Evolutionary conservation across 2,888 invertebrate species (phyloP), one percentile per base, ranked within the genome.

Genomic region (Scaptodrosophila latifasciaeformis): DNA sequence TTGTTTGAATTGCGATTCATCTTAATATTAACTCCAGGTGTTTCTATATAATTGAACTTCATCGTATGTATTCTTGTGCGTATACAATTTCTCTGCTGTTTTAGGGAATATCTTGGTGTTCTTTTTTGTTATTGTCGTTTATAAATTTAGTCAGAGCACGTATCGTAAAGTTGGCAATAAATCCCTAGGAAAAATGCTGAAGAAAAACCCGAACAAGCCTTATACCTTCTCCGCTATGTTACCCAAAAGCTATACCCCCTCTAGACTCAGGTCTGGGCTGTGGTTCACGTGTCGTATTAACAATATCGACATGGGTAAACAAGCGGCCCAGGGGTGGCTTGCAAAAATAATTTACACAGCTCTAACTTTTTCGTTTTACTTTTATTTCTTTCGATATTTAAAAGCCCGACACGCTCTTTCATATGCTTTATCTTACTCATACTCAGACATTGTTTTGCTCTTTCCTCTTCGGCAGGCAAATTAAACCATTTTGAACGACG

Each of bases 131-230:
- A 49, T 55, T 49, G 59, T 43, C 48, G 63, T 70, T 76, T 82
- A 82, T 84, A 84, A 82, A 83, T 83, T 83, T 83, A 85, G 85
- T 85, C 85, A 70, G 70, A 76, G 82, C 84, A 85, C 85, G 85
- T 85, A 84, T 62, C 80, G 76, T 62, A 65, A 81, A 74, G 70
- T 76, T 78, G 81, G 75, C 81, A 70, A 81, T 80, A 80, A 79
- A 65, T 78, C 72, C 75, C 46, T 30, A 39, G 21, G 21, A 42
- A 40, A 40, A 52, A 61, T n/a, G n/a, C n/a, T n/a, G n/a, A n/a
- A n/a, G n/a, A n/a, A n/a, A n/a, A 54, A 53, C 58, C 63, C 68
- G 61, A 60, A 57, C 21, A 35, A 54, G 43, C 18, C 15, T 27
- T 5, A 3, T 37, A 29, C 51, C 47, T 18, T 18, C 17, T 43